Evolutionary conservation across 2,888 invertebrate species (phyloP).

Genomic region (Limnephilus marmoratus): DNA sequence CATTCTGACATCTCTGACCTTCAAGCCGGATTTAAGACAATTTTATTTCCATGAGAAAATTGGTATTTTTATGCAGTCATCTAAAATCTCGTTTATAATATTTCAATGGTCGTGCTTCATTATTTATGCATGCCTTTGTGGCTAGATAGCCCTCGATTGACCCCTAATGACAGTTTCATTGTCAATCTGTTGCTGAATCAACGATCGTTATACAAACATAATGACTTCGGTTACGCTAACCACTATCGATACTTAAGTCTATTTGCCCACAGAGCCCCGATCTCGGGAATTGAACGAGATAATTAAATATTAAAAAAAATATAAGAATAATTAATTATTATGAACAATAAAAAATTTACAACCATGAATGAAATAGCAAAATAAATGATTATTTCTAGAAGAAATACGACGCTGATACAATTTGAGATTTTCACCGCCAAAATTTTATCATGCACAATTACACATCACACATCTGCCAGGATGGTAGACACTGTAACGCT

Average conservation of each 20-base stretch:
- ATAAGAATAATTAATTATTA: neutral
- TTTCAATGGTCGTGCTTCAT: neutral
- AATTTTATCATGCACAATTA: too few species aligned
- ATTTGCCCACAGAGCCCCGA: neutral
- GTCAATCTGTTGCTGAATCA: neutral
- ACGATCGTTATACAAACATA: neutral
- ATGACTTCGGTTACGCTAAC: neutral
- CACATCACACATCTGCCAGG: too few species aligned
- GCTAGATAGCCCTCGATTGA: neutral
- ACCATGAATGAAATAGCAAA: neutral
- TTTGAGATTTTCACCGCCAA: too few species aligned
- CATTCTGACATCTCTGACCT: too few species aligned
- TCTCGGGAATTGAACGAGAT: neutral
- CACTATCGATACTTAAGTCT: neutral
- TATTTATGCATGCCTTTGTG: neutral
- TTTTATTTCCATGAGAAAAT: neutral
- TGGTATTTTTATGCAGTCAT: neutral
- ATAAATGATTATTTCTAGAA: neutral
- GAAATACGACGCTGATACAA: neutral
- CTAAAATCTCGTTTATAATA: neutral
- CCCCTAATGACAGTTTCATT: neutral
- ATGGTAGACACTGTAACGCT: too few species aligned
- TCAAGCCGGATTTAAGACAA: neutral
- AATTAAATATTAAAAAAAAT: neutral
- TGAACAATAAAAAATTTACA: neutral